Evolutionary conservation across 2,888 invertebrate genomes (phyloP), one percentile per base, ranked within the genome.

Genomic region (Tolmerus cingulatus): DNA sequence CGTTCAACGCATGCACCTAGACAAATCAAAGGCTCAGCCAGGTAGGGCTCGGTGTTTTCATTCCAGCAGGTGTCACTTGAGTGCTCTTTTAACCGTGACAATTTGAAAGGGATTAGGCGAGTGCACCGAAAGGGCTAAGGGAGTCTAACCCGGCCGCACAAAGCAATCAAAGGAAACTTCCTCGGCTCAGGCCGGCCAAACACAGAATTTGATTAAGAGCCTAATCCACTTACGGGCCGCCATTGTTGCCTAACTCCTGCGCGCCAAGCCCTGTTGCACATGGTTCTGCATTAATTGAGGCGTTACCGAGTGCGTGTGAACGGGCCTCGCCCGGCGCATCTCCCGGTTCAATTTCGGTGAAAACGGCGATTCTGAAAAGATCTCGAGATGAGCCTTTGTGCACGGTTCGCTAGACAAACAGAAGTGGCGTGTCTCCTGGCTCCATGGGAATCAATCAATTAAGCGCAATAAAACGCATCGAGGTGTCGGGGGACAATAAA

Each of bases 81-180:
- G 88, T 88, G 87, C 87, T 88, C 88, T 87, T 88, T 86, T 87
- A 87, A 87, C 87, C 88, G 88, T 87, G 86, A 88, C 87, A 85
- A 87, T 87, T 87, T 87, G 79, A 76, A 87, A 87, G 74, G 86
- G 88, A 88, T 88, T 87, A 88, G 87, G 77, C 86, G 85, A 88
- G 79, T 88, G 88, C 43, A 77, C 76, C 74, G 76, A 88, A 88
- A 87, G 79, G 86, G 86, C 85, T 88, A 87, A 86, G 85, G 19
- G 85, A 87, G 84, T 85, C 88, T 84, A 74, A 76, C 55, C 37
- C 55, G 79, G 74, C 37, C 74, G 16, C 74, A 77, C 78, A 84
- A 79, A 81, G 79, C 79, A 86, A 78, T 87, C 66, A 86, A 86
- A 78, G 82, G 81, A 82, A 82, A 79, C 86, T 82, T 82, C 86